phyloP scores from a whole-genome alignment of 2,888 invertebrate genomes.

The Eustalomyia histrio region DNA sequence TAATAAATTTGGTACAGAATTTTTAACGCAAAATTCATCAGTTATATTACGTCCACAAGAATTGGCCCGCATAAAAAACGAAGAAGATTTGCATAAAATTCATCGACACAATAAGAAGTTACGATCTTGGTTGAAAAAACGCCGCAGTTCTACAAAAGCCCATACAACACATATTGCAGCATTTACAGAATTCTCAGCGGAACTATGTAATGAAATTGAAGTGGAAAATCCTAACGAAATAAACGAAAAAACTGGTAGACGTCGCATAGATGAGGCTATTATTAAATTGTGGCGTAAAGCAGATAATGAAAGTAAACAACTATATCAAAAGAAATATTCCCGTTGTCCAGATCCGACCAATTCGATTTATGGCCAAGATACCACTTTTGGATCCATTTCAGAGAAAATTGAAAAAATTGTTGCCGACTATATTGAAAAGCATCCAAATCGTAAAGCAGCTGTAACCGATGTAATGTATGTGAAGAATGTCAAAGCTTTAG shows the following conservation, averaged over 20 bases:
- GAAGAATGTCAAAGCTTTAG: conserved; percentile 88
- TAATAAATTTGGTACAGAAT: conserved; percentile 84
- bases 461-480: conserved; percentile 87
- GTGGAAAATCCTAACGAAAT: conserved; percentile 80
- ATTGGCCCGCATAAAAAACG: conserved; percentile 82
- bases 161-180: conserved; percentile 72
- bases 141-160: not conserved
- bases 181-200: conserved; percentile 83
- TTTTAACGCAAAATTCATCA: conserved; percentile 89
- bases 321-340: conserved; percentile 79
- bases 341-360: conserved; percentile 88
- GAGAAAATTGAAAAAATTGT: conserved; percentile 88
- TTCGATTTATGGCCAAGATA: conserved; percentile 85
- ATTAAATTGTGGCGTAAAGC: conserved; percentile 85
- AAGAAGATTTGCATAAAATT: conserved; percentile 81
- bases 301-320: conserved; percentile 81
- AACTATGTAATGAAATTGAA: conserved; percentile 80
- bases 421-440: conserved; percentile 81
- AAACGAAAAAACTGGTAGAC: conserved; percentile 82
- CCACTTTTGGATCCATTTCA: conserved; percentile 89
- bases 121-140: conserved; percentile 83
- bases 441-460: conserved; percentile 78
- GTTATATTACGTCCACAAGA: conserved; percentile 83
- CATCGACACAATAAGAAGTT: conserved; percentile 82
- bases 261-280: conserved; percentile 82